Base-by-base conservation (phyloP, 2,797 vertebrate genomes). In the Ciconia nigra region DNA sequence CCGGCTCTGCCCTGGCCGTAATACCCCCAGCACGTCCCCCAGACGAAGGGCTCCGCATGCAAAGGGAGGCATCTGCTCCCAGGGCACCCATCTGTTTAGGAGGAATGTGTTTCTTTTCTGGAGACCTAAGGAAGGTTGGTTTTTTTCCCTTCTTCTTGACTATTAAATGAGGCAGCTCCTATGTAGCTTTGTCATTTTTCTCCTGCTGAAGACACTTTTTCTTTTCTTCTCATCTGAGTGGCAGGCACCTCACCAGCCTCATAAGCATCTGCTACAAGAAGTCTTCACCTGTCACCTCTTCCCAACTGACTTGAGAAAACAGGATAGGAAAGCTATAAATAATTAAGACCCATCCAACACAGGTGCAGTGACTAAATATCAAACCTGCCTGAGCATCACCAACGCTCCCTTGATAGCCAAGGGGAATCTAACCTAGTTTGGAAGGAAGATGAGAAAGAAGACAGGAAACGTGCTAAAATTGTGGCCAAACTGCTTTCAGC, bases 201-300 rank as follows among this genome's bases (percentile, higher is more conserved):
- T 22, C 85, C 93, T 51, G 62, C 90, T 67, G 78, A 92, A 96
- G 95, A 93, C 79, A 54, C 89, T 94, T 97, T 77, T 69, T 92
- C 76, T 88, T 97, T 95, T 97, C 96, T 88, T 97, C 97, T 96
- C 89, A 67, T 96, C 95, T 86, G 91, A 97, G 90, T 58, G 15
- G 80, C 93, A 87, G 91, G 93, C 87, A 84, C 91, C 90, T 95
- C 89, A 83, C 87, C 96, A 91, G 25, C 95, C 73, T 96, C 95
- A 69, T 47, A 73, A 96, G 90, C 93, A 89, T 96, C 96, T 97
- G 95, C 95, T 85, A 37, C 93, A 79, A 94, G 92, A 78, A 96
- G 95, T 69, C 95, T 71, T 97, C 97, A 96, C 96, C 96, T 97
- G 97, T 92, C 97, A 95, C 96, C 89, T 95, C 95, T 95, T 77